Evolutionary conservation across 1,140 invertebrate genomes (phyloP).

Genomic region (Drosophila repletoides): DNA sequence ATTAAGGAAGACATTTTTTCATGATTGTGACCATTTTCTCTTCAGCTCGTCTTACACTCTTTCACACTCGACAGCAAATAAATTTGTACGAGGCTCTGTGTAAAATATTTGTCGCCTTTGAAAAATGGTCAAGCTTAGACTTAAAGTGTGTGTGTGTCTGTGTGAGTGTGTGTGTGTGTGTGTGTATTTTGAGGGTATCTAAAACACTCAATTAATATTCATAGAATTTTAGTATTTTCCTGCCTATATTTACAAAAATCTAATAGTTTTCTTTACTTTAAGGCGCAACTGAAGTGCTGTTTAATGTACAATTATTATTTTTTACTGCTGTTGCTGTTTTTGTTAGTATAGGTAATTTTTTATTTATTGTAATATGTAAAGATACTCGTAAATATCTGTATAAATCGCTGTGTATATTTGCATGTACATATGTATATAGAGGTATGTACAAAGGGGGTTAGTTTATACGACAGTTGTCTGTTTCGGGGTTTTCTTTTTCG

Average conservation of each 20-base stretch:
- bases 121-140: conserved; percentile 72
- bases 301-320: conserved; percentile 48
- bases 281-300: conserved; percentile 58
- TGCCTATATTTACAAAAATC: conserved; percentile 52
- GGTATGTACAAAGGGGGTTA: conserved; percentile 66
- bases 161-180: conserved; percentile 11
- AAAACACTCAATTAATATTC: conserved; percentile 57
- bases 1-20: conserved; percentile 82
- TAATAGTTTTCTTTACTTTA: conserved; percentile 38
- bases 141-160: conserved; percentile 37
- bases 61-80: conserved; percentile 3
- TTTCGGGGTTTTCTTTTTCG: too few relatives aligned
- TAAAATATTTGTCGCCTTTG: neutral
- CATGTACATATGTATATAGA: conserved; percentile 60
- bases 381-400: conserved; percentile 14
- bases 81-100: neutral
- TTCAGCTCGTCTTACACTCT: conserved; percentile 45
- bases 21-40: conserved; percentile 82
- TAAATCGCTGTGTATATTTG: conserved; percentile 56
- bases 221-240: conserved; percentile 30
- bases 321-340: conserved; percentile 3
- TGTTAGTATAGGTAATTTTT: conserved; percentile 7
- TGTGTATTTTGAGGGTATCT: neutral
- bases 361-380: neutral
- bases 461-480: conserved; percentile 47